These are phyloP conservation scores for Busseola fusca DNA, from an alignment of 2,888 invertebrate genomes.

Conservation along the genomic window DNA sequence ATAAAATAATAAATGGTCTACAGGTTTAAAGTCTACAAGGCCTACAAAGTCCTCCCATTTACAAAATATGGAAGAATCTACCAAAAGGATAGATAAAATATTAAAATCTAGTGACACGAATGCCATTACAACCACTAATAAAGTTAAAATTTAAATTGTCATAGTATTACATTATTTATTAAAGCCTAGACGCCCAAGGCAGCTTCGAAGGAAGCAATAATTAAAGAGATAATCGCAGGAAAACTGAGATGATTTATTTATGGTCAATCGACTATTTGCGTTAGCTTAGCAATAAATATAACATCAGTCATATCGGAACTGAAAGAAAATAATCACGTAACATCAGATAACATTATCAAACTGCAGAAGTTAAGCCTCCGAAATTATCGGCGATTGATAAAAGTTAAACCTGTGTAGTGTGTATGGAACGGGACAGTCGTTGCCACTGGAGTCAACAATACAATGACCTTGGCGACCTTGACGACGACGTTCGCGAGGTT, in stretches of 20 bases:
- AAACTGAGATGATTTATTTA: constrained; percentile 7
- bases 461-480: constrained; percentile 77
- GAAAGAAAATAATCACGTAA: constrained; percentile 2
- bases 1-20: too few species aligned
- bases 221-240: constrained; percentile 12
- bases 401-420: constrained; percentile 30
- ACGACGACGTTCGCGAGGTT: constrained; percentile 66
- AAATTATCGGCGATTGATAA: constrained; percentile 47
- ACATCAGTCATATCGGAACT: constrained; percentile 11
- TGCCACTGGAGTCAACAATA: constrained; percentile 62
- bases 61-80: too few species aligned
- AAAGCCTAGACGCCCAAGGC: too few species aligned
- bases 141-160: too few species aligned
- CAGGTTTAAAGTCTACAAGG: too few species aligned
- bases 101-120: too few species aligned
- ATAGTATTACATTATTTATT: too few species aligned
- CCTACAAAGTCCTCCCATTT: too few species aligned
- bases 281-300: constrained; percentile 19
- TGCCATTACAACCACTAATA: too few species aligned
- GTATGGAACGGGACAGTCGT: constrained; percentile 48
- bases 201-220: constrained; percentile 29
- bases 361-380: constrained; percentile 24
- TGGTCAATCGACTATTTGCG: background rate
- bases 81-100: too few species aligned
- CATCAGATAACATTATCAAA: constrained; percentile 37